Base-by-base conservation (phyloP, 2,888 invertebrate species). In the Metopia argyrocephala region DNA sequence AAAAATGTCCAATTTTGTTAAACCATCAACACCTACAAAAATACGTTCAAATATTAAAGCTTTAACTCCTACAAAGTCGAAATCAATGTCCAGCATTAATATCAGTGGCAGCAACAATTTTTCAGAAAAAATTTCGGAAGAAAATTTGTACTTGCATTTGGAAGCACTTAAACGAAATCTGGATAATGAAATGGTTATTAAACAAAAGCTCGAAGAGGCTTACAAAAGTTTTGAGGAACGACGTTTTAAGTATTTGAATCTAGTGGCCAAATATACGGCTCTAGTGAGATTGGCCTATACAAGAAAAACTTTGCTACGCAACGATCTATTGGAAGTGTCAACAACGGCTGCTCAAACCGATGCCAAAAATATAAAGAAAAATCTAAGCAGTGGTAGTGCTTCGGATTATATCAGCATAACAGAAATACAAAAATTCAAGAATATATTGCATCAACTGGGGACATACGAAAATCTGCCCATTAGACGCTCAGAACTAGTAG, bases 191-290 rank as follows among this genome's bases (percentile, higher is more conserved):
- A 78, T 81, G 0, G 83, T 85, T 12, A 80, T 88, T 15, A 83
- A 83, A 0, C 87, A 86, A 1, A 86, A 87, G 23, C 83, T 89
- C 5, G 88, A 89, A 15, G 89, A 89, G 15, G 85, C 87, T 28
- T 83, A 78, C 1, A 85, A 84, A 5, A 75, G 78, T 12, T 86
- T 85, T 71, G 45, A 84, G 15, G 87, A 87, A 21, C 79, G 82
- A 3, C 87, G 87, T 28, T 65, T 31, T 3, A 88, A 89, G 38
- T 89, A 88, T 69, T 45, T 82, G 1, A 73, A 48, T 9, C 79
- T 85, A 18, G 87, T 85, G 20, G 59, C 73, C 0, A 85, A 83
- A 25, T 84, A 88, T 28, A 79, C 84, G 0, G 61, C 71, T 1
- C 18, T 88, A 0, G 61, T 84, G 0, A 85, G 87, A 31, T 71